These are phyloP conservation scores for Pasiphila rectangulata DNA, from an alignment of 2,888 invertebrate species.

Conservation along the genomic window DNA sequence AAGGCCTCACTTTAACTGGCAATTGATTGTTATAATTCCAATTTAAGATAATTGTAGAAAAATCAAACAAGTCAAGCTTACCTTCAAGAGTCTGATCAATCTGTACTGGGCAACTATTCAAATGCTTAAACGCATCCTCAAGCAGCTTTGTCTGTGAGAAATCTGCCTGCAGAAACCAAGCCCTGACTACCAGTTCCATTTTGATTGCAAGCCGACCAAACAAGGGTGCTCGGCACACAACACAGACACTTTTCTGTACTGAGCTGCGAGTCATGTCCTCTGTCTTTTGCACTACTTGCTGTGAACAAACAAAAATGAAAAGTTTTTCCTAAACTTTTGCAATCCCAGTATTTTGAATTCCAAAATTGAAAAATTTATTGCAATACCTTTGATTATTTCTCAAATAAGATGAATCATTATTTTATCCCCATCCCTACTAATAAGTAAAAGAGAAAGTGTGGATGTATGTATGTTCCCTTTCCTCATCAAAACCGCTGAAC, in stretches of 20 bases:
- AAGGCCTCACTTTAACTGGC: too few species aligned
- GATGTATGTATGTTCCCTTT: too few species aligned
- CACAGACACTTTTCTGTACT: constrained; percentile 98
- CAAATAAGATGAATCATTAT: too few species aligned
- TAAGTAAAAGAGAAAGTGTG: too few species aligned
- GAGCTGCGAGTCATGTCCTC: constrained; percentile 98
- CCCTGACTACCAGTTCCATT: constrained; percentile 96
- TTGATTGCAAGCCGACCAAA: constrained; percentile 98
- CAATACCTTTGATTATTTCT: too few species aligned
- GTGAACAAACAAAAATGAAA: constrained; percentile 18
- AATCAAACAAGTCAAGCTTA: constrained; percentile 32
- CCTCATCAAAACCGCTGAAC: too few species aligned
- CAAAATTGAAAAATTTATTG: too few species aligned
- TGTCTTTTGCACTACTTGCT: constrained; percentile 95
- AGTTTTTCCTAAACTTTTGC: too few species aligned
- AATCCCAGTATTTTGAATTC: too few species aligned
- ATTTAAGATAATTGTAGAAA: background rate
- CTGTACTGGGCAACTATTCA: constrained; percentile 89
- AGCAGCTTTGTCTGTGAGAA: constrained; percentile 93
- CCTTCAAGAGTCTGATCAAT: constrained; percentile 75
- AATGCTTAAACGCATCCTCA: constrained; percentile 94
- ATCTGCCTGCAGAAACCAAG: constrained; percentile 97
- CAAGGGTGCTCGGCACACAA: constrained; percentile 92
- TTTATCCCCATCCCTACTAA: too few species aligned
- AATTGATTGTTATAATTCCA: too few species aligned